A percentile compares a stretch with the other conserved stretches of the same genome.
These are phyloP conservation scores for Eupsittula cactorum DNA, from an alignment of 2,113 vertebrate species.

Conservation along the genomic window DNA sequence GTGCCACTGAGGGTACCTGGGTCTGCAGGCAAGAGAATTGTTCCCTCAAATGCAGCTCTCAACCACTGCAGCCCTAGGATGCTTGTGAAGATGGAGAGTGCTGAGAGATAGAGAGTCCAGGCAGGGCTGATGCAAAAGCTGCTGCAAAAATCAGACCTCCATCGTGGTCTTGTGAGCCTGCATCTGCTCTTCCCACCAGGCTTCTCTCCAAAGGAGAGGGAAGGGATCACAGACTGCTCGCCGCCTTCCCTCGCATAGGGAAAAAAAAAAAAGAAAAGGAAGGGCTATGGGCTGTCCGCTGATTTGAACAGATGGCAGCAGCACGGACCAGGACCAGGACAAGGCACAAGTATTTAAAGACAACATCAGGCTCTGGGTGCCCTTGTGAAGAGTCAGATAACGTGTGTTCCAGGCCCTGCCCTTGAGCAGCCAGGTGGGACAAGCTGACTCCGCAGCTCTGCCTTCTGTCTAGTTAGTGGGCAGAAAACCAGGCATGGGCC, in stretches of 20 bases:
- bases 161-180: background rate
- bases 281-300: background rate
- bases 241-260: background rate
- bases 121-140: background rate
- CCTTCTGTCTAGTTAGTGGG: background rate
- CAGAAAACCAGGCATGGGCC: background rate
- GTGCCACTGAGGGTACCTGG: background rate
- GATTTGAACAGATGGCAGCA: background rate
- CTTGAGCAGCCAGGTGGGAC: background rate
- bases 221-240: background rate
- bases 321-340: background rate
- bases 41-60: background rate
- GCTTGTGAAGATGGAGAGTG: background rate
- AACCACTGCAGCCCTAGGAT: background rate
- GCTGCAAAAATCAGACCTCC: background rate
- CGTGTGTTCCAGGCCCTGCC: background rate
- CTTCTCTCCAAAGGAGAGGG: background rate
- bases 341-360: background rate
- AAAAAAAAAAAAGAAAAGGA: background rate
- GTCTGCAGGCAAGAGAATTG: background rate
- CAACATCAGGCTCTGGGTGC: background rate
- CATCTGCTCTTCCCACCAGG: background rate
- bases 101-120: background rate
- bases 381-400: background rate
- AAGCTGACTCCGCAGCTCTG: background rate